Base-by-base conservation (phyloP, 2,888 invertebrate species). In the Acleris literana region DNA sequence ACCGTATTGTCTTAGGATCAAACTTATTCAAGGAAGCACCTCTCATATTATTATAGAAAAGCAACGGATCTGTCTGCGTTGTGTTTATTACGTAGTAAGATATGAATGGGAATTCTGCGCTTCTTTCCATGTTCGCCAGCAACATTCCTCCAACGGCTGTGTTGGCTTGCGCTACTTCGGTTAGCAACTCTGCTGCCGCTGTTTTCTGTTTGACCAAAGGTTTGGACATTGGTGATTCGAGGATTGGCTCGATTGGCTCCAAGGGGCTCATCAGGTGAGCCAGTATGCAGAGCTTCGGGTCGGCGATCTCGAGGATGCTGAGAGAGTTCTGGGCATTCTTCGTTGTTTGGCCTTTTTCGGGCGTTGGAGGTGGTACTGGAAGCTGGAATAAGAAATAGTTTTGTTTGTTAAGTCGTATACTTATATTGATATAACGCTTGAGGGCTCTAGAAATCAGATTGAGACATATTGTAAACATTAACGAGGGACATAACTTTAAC, bases 61-160 rank as follows among this genome's bases (percentile, higher is more conserved):
- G 95, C 76, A 96, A 93, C 62, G 97, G 97, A 87, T 97, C 97
- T 58, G 96, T 96, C 89, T 96, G 96, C 70, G 95, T 94, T 65
- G 97, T 97, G 85, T 97, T 97, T 88, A 98, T 96, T 79, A 97
- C 95, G 89, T 97, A 97, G 85, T 97, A 97, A 16, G 97, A 95
- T 93, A 98, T 97, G 90, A 97, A 97, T 16, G 97, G 97, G 81
- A 97, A 98, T 81, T 97, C 97, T 46, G 97, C 97, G 82, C 95
- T 96, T 81, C 95, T 95, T 82, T 97, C 97, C 96, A 97, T 97
- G 79, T 97, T 97, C 17, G 97, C 96, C 57, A 97, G 87, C n/a
- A 97, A 86, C 95, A 97, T 97, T 62, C 96, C 97, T 5, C 96
- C 96, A 1, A 95, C 94, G 1, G 96, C 96, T 0, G 95, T 95